phyloP scores from a whole-genome alignment of 2,113 vertebrate species.

The Phalacrocorax carbo region DNA sequence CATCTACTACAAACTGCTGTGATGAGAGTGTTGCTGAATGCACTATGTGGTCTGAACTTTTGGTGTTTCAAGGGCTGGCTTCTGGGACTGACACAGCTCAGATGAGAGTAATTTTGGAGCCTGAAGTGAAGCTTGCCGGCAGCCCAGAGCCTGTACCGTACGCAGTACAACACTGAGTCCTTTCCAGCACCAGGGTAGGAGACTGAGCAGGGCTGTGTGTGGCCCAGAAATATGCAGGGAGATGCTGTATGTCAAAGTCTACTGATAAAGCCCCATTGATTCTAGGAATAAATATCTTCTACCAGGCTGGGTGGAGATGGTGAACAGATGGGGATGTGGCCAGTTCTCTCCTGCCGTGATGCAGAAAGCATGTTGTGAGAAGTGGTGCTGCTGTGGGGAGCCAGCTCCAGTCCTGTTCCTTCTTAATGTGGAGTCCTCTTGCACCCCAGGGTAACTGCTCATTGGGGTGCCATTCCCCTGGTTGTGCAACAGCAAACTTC shows the following conservation, averaged over 20 bases:
- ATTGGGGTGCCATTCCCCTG: neutral
- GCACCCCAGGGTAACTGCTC: neutral
- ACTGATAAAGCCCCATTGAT: neutral
- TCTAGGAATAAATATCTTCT: neutral
- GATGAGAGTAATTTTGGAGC: neutral
- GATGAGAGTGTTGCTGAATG: neutral
- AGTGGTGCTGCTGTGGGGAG: neutral
- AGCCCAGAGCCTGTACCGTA: neutral
- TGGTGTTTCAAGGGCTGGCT: neutral
- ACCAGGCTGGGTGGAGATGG: neutral
- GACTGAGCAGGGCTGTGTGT: neutral
- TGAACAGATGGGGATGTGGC: neutral
- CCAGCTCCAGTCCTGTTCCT: neutral
- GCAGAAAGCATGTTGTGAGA: accelerated
- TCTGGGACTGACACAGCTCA: neutral
- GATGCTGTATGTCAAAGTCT: neutral
- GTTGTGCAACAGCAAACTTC: neutral
- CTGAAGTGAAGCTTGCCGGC: neutral
- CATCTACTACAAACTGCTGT: neutral
- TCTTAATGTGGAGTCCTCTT: neutral
- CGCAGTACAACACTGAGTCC: neutral
- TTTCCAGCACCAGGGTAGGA: neutral
- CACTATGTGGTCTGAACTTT: neutral
- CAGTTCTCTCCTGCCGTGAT: accelerated
- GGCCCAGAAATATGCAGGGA: neutral